Base-by-base conservation (phyloP, 2,797 vertebrate genomes). In the Gorsachius magnificus region DNA sequence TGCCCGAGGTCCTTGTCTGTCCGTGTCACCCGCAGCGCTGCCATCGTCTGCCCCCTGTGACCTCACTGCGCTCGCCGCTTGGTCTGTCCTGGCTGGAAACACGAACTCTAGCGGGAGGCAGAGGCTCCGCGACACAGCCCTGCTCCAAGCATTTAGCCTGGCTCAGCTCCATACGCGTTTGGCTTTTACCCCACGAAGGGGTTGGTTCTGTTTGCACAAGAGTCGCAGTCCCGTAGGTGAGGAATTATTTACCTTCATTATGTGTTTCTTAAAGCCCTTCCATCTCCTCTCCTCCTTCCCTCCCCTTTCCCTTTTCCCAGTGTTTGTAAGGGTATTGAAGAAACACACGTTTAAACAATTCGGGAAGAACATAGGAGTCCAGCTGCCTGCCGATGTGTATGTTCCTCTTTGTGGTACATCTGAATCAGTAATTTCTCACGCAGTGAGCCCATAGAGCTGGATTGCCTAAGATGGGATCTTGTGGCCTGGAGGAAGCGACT, bases 271-370 rank as follows among this genome's bases (percentile, higher is more conserved):
- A 92, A 90, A 96, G 97, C 95, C 91, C 92, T 92, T 93, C 96
- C 95, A 54, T 93, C 82, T 96, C 90, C 95, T 96, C 88, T 81
- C 56, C 71, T 90, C 71, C 93, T 76, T 45, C 71, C 36, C 36
- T 51, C 89, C 79, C 84, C 95, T 81, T 85, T 87, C 94, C 95
- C 86, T 89, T 82, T 97, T 92, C 95, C 91, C 84, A 97, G 95
- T 94, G 96, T 92, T 78, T 97, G 91, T 97, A 96, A 96, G 96
- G 95, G 96, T 87, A 94, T 92, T n/a, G 93, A 97, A 96, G 97
- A 97, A 96, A 94, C 94, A 81, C 56, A 92, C 91, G 95, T 97
- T 95, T 97, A 96, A 96, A 89, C 95, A 94, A n/a, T 93, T 96
- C 93, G 92, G 96, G 94, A 95, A 86, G 96, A 93, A 64, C 89